Evolutionary conservation across 2,797 vertebrate genomes (phyloP).

Genomic region (Chrysocyon brachyurus): DNA sequence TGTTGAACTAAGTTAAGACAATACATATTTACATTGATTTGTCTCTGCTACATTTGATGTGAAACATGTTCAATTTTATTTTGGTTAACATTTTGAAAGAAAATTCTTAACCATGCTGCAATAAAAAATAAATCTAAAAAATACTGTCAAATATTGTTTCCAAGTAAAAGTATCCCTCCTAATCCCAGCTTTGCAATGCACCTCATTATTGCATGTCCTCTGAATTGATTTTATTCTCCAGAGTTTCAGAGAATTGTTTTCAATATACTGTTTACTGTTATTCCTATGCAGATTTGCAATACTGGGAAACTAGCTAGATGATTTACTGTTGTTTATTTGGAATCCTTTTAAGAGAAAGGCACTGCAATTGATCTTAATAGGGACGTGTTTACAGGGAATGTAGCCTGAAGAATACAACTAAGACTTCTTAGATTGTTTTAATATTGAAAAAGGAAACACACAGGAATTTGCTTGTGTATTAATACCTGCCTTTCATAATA

Average conservation of each 20-base stretch:
- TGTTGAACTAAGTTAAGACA: conserved; percentile 45
- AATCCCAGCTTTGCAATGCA: conserved; percentile 8
- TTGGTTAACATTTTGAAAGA: conserved; percentile 66
- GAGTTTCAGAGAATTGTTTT: conserved; percentile 67
- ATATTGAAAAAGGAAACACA: conserved; percentile 48
- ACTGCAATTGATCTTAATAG: conserved; percentile 56
- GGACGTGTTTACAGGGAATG: background rate
- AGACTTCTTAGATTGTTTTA: conserved; percentile 35
- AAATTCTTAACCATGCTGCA: conserved; percentile 38
- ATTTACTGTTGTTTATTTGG: conserved; percentile 65
- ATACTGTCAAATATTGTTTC: conserved; percentile 59
- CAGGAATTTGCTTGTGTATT: conserved; percentile 32
- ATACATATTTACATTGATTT: conserved; percentile 3
- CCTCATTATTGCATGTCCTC: background rate
- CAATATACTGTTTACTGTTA: conserved; percentile 38
- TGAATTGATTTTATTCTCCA: conserved; percentile 58
- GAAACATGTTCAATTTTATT: background rate
- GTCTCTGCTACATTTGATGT: conserved; percentile 8
- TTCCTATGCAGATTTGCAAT: conserved; percentile 57
- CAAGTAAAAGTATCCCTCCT: background rate
- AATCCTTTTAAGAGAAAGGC: conserved; percentile 60
- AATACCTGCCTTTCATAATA: conserved; percentile 45
- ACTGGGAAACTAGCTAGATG: conserved; percentile 45
- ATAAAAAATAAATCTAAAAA: conserved; percentile 67
- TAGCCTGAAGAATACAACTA: background rate